Evolutionary conservation across 1,140 invertebrate species (phyloP).

Genomic region (Lucilia cuprina): DNA sequence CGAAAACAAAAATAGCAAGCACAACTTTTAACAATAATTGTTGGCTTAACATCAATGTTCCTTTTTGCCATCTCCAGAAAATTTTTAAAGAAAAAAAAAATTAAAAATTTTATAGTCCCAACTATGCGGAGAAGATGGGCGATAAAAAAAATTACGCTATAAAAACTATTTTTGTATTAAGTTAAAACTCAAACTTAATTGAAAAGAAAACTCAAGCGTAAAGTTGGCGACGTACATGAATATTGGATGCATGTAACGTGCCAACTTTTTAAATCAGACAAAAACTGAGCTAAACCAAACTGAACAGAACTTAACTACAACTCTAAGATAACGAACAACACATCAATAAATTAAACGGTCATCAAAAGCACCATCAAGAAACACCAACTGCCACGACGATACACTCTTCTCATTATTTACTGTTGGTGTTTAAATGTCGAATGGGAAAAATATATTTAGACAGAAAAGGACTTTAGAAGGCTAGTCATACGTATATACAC

Average conservation of each 20-base stretch:
- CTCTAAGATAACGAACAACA: neutral
- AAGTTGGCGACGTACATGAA: slow-evolving; percentile 15
- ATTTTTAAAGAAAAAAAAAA: neutral
- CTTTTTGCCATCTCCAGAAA: neutral
- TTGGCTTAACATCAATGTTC: neutral
- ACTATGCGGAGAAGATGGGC: neutral
- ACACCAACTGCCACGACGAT: neutral
- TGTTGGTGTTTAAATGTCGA: too few species aligned
- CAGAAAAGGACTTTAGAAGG: too few species aligned
- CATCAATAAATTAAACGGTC: slow-evolving; percentile 22
- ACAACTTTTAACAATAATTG: neutral
- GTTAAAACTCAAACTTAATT: slow-evolving; percentile 22
- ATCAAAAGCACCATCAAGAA: neutral
- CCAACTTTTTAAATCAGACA: neutral
- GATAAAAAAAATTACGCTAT: neutral
- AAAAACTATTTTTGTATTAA: neutral
- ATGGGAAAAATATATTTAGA: too few species aligned
- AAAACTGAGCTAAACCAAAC: neutral
- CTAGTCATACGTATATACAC: too few species aligned
- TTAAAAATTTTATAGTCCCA: neutral
- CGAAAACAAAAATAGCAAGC: too few species aligned
- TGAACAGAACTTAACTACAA: neutral
- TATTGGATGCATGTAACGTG: neutral
- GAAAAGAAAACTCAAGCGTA: slow-evolving; percentile 11
- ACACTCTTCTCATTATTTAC: neutral